Percentiles rank a stretch among this genome's conserved stretches.
phyloP scores from a whole-genome alignment of 2,113 vertebrate genomes.

The Phalacrocorax brasilianus region DNA sequence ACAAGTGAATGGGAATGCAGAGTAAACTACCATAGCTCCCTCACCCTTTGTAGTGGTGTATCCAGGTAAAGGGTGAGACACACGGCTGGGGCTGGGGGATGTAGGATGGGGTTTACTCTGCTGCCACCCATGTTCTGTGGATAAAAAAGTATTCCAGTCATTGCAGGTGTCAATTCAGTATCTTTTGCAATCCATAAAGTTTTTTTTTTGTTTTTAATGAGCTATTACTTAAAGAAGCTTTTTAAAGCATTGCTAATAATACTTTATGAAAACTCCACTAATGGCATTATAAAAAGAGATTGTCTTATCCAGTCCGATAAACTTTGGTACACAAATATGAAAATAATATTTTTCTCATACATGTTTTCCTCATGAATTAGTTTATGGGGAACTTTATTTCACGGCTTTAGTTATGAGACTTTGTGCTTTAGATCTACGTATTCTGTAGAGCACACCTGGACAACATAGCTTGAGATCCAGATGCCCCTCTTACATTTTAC shows the following conservation, averaged over 20 bases:
- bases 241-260: not conserved
- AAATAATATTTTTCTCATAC: not conserved
- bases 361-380: not conserved
- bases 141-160: conserved; percentile 58
- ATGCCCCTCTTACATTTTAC: not conserved
- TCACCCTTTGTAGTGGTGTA: conserved; percentile 54
- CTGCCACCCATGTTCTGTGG: conserved; percentile 54
- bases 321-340: not conserved
- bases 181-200: not conserved
- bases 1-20: conserved; percentile 19
- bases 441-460: not conserved
- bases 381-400: not conserved
- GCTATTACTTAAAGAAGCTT: not conserved
- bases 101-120: conserved; percentile 48
- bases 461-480: not conserved
- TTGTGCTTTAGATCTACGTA: not conserved
- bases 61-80: conserved; percentile 55
- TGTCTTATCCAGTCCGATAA: not conserved
- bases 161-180: conserved; percentile 25
- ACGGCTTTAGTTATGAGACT: not conserved
- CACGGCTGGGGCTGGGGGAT: conserved; percentile 44
- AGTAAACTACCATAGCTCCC: conserved; percentile 35
- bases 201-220: not conserved
- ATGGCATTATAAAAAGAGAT: not conserved
- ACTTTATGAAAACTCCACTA: not conserved